Evolutionary conservation across 2,113 vertebrate species (phyloP).

Genomic region (Prochilodus magdalenae): DNA sequence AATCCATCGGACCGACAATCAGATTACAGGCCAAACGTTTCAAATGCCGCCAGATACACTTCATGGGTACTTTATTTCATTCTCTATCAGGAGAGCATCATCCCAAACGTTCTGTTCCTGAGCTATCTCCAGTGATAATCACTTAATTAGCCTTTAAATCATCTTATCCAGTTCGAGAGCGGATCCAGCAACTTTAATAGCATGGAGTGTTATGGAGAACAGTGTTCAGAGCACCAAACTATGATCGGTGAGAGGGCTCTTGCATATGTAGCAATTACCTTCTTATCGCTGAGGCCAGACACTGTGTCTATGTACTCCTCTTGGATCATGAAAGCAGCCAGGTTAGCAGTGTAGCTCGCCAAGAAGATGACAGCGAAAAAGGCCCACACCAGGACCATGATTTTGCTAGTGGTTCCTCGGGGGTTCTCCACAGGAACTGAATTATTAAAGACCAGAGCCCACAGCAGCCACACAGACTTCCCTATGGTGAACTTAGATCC

Average conservation of each 20-base stretch:
- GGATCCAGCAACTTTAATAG: background rate
- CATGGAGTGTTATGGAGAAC: background rate
- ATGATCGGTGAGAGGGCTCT: background rate
- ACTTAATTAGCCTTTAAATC: conserved; percentile 9
- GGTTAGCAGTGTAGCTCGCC: conserved; percentile 88
- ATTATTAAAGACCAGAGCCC: conserved; percentile 95
- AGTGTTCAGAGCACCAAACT: background rate
- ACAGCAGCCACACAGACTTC: conserved; percentile 89
- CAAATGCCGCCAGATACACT: background rate
- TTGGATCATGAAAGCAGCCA: conserved; percentile 91
- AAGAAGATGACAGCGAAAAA: conserved; percentile 91
- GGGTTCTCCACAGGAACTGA: conserved; percentile 95
- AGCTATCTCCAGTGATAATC: conserved; percentile 11
- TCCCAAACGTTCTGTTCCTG: background rate
- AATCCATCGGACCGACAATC: conserved; percentile 20
- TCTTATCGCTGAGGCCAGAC: conserved; percentile 92
- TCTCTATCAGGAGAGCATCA: background rate
- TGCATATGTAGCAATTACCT: conserved; percentile 73
- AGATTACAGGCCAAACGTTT: conserved; percentile 10
- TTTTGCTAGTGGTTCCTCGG: conserved; percentile 93
- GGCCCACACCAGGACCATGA: conserved; percentile 92
- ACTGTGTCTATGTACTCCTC: conserved; percentile 96
- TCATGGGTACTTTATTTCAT: background rate
- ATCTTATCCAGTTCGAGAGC: background rate
- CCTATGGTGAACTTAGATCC: conserved; percentile 92